phyloP scores from a whole-genome alignment of 2,797 vertebrate species.

The Cirrhinus mrigala region DNA sequence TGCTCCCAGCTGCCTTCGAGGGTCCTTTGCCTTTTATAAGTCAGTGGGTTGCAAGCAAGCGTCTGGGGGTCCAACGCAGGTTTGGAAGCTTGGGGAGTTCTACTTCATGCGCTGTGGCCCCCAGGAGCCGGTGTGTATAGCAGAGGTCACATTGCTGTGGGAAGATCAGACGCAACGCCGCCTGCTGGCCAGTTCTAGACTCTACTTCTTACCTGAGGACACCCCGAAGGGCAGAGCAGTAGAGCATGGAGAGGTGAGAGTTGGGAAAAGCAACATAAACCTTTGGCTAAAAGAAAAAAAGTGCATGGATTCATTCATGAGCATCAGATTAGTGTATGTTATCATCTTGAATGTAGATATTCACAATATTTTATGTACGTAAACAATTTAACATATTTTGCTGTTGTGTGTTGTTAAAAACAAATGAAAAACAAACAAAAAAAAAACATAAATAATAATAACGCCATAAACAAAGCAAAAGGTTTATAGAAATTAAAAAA shows the following conservation, averaged over 20 bases:
- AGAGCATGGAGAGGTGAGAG: constrained; percentile 82
- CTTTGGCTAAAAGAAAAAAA: background rate
- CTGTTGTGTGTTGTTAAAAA: background rate
- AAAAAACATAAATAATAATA: too few relatives aligned
- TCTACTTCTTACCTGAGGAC: constrained; percentile 84
- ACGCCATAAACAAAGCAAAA: too few relatives aligned
- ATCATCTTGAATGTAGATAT: background rate
- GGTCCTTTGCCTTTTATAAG: constrained; percentile 84
- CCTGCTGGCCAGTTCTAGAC: constrained; percentile 81
- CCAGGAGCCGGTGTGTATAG: constrained; percentile 80
- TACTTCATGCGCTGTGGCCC: constrained; percentile 82
- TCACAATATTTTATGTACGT: background rate
- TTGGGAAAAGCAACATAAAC: background rate
- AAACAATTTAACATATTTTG: background rate
- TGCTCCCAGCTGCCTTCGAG: constrained; percentile 82
- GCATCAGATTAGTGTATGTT: background rate
- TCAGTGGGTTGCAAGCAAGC: constrained; percentile 74
- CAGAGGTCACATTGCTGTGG: constrained; percentile 84
- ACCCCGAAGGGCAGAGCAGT: constrained; percentile 80
- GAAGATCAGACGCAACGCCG: constrained; percentile 80
- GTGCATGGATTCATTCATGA: background rate
- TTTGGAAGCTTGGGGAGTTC: constrained; percentile 83
- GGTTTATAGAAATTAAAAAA: too few relatives aligned
- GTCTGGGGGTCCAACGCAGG: constrained; percentile 66
- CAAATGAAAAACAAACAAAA: too few relatives aligned